A percentile compares a stretch with the other conserved stretches of the same genome.
phyloP scores from a whole-genome alignment of 1,140 invertebrate species.

The Orussus abietinus region DNA sequence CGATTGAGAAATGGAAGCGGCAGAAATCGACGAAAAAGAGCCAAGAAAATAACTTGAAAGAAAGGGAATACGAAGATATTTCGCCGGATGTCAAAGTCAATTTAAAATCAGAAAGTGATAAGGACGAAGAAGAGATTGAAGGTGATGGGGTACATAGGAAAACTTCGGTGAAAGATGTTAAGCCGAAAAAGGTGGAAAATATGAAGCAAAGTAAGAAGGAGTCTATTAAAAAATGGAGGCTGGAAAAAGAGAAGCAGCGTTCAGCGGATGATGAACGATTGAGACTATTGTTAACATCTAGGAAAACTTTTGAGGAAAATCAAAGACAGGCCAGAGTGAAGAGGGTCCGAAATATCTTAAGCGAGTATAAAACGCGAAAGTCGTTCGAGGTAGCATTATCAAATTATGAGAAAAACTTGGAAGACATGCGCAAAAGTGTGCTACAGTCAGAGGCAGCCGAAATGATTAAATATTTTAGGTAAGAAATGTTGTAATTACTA shows the following conservation, averaged over 20 bases:
- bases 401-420: background rate
- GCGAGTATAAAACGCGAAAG: constrained; percentile 32
- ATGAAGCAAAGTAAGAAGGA: constrained; percentile 28
- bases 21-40: constrained; percentile 19
- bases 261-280: constrained; percentile 29
- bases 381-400: constrained; percentile 13
- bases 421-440: background rate
- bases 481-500: constrained; percentile 11
- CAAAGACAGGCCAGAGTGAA: constrained; percentile 14
- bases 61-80: constrained; percentile 2
- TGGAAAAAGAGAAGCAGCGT: constrained; percentile 31
- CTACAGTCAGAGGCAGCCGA: background rate
- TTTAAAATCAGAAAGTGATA: constrained; percentile 14
- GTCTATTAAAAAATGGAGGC: constrained; percentile 38
- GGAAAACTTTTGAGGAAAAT: constrained; percentile 21
- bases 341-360: constrained; percentile 27
- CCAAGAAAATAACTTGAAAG: constrained; percentile 12
- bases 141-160: background rate
- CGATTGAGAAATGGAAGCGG: constrained; percentile 35
- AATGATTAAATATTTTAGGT: constrained; percentile 37
- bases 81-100: constrained; percentile 7
- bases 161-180: background rate
- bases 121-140: no score
- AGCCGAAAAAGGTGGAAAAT: background rate
- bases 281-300: constrained; percentile 19